Base-by-base conservation (phyloP, 2,888 invertebrate species). In the Pasiphila rectangulata region DNA sequence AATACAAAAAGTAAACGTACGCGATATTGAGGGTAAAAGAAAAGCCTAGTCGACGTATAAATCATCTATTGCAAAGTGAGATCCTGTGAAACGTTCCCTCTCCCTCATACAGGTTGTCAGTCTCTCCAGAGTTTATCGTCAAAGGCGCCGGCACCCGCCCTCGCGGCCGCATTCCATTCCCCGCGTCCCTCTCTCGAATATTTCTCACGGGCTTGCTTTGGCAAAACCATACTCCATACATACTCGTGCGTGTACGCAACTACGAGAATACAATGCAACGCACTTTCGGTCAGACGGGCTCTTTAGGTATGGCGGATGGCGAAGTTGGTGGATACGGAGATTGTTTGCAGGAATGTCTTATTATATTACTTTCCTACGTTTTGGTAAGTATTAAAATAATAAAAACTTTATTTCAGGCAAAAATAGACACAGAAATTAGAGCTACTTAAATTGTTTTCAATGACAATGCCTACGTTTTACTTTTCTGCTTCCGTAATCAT, bases 191-290 rank as follows among this genome's bases (percentile, higher is more conserved):
- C 77, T 77, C 78, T 76, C 72, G 80, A 83, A 83, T 83, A 79
- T 87, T 88, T 89, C 89, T 88, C 89, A 89, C 89, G 88, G 85
- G 69, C 83, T 79, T 72, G 77, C 84, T 86, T 84, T 85, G 83
- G 84, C 85, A 77, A 85, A 78, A 74, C 79, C 79, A 79, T 80
- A n/a, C n/a, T 77, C 29, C 75, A 54, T 57, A 53, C 61, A 57
- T 62, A 64, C 63, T 10, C 2, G n/a, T 15, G 17, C 5, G 9
- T 17, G 30, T 32, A 32, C 32, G 32, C 17, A 17, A 21, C 54
- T n/a, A n/a, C n/a, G n/a, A n/a, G n/a, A 61, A 58, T 59, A 63
- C 65, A 59, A 63, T 60, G 53, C 60, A 57, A 51, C 57, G 51
- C 50, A 58, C 60, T 56, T 54, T 59, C 51, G 54, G 45, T 35